phyloP scores from a whole-genome alignment of 2,797 vertebrate genomes.

The Ficedula albicollis region DNA sequence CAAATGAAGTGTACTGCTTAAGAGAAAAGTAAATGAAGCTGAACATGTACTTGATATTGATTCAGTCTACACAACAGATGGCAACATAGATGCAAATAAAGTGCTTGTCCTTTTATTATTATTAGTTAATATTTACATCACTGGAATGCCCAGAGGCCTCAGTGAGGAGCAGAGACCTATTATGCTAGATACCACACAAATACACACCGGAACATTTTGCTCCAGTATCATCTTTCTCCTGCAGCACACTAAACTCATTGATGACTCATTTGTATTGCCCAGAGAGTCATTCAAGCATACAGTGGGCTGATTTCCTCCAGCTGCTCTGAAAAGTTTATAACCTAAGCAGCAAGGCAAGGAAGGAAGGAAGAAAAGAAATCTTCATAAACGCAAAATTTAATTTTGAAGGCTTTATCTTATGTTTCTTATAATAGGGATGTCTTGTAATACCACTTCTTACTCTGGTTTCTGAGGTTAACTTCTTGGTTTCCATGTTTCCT shows the following conservation, averaged over 20 bases:
- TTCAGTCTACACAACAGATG: conserved; percentile 46
- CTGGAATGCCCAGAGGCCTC: conserved; percentile 20
- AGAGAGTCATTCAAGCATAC: conserved; percentile 15
- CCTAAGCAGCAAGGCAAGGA: neutral
- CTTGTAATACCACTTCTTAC: neutral
- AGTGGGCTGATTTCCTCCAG: conserved; percentile 27
- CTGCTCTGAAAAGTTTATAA: conserved; percentile 14
- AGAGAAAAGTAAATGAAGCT: conserved; percentile 20
- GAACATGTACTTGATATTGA: conserved; percentile 12
- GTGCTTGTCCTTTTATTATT: conserved; percentile 38
- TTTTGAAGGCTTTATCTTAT: neutral
- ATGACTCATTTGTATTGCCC: conserved; percentile 50
- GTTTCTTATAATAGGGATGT: neutral
- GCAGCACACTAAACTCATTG: conserved; percentile 25
- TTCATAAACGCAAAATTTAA: neutral
- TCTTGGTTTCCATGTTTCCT: neutral
- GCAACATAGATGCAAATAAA: conserved; percentile 59
- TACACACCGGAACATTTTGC: neutral
- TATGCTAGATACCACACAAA: conserved; percentile 23
- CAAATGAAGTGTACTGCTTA: neutral
- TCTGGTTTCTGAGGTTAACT: neutral
- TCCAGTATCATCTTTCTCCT: conserved; percentile 10
- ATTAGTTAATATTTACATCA: conserved; percentile 62
- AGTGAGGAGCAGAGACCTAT: conserved; percentile 3
- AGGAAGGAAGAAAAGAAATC: neutral